These are phyloP conservation scores for Leptinotarsa haldemani DNA, from an alignment of 2,888 invertebrate genomes.

Conservation along the genomic window DNA sequence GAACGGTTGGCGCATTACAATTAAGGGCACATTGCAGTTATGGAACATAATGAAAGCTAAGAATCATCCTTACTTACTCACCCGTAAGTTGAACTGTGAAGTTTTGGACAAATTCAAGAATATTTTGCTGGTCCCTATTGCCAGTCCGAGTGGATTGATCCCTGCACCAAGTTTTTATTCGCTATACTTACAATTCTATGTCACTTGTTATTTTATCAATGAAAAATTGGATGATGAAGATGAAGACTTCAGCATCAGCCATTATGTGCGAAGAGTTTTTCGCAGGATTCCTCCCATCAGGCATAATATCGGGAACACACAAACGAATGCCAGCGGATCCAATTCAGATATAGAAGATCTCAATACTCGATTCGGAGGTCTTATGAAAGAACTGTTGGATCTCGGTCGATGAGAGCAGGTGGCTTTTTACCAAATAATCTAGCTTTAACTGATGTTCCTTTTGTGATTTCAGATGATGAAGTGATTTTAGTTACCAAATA, in stretches of 20 bases:
- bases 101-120: slow-evolving; percentile 26
- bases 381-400: neutral
- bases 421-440: too few relatives aligned
- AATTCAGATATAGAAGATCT: neutral
- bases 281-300: neutral
- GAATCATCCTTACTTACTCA: slow-evolving; percentile 17
- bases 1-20: slow-evolving; percentile 31
- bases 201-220: slow-evolving; percentile 9
- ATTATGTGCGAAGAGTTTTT: slow-evolving; percentile 7
- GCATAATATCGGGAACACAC: neutral
- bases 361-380: neutral
- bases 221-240: slow-evolving; percentile 3
- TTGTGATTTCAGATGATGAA: too few relatives aligned
- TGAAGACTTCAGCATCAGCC: neutral
- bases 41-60: slow-evolving; percentile 29
- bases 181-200: neutral
- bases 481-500: too few relatives aligned
- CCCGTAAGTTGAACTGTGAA: slow-evolving; percentile 27
- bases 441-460: too few relatives aligned
- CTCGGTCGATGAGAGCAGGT: neutral
- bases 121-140: neutral
- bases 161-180: neutral
- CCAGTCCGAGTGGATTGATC: neutral
- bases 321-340: too few relatives aligned
- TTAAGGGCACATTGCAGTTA: slow-evolving; percentile 30